phyloP scores from a whole-genome alignment of 2,797 vertebrate genomes.

The Aulostomus chinensis region DNA sequence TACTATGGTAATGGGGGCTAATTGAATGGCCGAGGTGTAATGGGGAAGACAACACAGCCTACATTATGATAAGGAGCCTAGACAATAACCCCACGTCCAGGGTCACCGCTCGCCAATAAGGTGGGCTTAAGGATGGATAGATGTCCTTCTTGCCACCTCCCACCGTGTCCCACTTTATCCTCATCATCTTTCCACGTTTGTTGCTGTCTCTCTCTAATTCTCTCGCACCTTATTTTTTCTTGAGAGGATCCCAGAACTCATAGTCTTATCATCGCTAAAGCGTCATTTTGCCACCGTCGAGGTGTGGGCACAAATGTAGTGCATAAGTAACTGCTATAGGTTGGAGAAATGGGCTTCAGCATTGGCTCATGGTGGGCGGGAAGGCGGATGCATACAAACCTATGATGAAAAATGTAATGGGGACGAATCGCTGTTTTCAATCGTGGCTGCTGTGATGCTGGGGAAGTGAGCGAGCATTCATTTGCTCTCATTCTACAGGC shows the following conservation, averaged over 20 bases:
- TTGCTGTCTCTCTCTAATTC: slow-evolving; percentile 14
- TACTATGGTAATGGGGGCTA: slow-evolving; percentile 87
- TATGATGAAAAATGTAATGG: slow-evolving; percentile 69
- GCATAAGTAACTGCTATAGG: slow-evolving; percentile 24
- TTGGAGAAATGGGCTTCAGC: slow-evolving; percentile 19
- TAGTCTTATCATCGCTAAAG: slow-evolving; percentile 37
- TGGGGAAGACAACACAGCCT: slow-evolving; percentile 83
- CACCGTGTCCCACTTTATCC: slow-evolving; percentile 1
- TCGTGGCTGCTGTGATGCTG: slow-evolving; percentile 35
- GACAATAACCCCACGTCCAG: slow-evolving; percentile 72
- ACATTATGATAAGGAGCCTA: slow-evolving; percentile 85
- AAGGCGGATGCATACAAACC: slow-evolving; percentile 45
- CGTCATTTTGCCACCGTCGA: slow-evolving; percentile 31
- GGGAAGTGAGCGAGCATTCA: slow-evolving; percentile 69
- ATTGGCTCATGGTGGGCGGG: slow-evolving; percentile 19
- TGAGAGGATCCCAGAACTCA: slow-evolving; percentile 25
- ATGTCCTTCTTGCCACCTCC: slow-evolving; percentile 51
- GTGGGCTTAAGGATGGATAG: slow-evolving; percentile 73
- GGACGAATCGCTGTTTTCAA: slow-evolving; percentile 60
- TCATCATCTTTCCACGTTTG: slow-evolving; percentile 19
- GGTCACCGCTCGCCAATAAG: slow-evolving; percentile 75
- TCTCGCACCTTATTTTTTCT: no score
- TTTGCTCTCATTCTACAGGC: slow-evolving; percentile 65
- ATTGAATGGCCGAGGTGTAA: slow-evolving; percentile 85
- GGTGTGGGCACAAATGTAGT: slow-evolving; percentile 28